These are phyloP conservation scores for Drosophila seclusa DNA, from an alignment of 2,888 invertebrate species.

Conservation along the genomic window DNA sequence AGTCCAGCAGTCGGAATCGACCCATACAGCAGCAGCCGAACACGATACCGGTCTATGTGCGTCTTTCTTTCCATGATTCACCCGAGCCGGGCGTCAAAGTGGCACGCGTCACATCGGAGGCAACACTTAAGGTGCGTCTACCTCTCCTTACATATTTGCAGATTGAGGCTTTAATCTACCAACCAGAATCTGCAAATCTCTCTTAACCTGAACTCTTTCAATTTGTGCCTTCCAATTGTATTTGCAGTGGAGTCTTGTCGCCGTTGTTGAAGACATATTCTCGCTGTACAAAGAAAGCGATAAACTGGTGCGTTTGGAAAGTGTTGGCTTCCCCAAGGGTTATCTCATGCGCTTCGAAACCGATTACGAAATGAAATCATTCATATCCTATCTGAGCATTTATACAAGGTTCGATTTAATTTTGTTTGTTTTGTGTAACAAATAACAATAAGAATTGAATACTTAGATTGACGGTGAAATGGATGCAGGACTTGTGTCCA, in stretches of 20 bases:
- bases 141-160: not conserved
- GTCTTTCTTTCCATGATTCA: constrained; percentile 76
- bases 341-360: constrained; percentile 82
- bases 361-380: constrained; percentile 88
- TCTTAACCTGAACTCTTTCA: not conserved
- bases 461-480: constrained; percentile 91
- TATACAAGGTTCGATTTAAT: constrained; percentile 88
- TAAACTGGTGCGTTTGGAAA: constrained; percentile 89
- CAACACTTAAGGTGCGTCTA: constrained; percentile 86
- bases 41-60: constrained; percentile 71
- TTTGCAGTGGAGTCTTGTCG: constrained; percentile 89
- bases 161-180: not conserved
- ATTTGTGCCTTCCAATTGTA: not conserved
- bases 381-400: constrained; percentile 93
- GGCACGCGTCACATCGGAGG: constrained; percentile 84
- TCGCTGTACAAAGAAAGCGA: constrained; percentile 91
- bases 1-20: constrained; percentile 10
- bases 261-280: constrained; percentile 93
- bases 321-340: constrained; percentile 86
- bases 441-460: not conserved
- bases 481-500: constrained; percentile 95
- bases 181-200: not conserved
- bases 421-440: not conserved
- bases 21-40: constrained; percentile 15
- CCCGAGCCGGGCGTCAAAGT: constrained; percentile 88